Evolutionary conservation across 2,113 vertebrate genomes (phyloP).

Genomic region (Odontophorus gujanensis): DNA sequence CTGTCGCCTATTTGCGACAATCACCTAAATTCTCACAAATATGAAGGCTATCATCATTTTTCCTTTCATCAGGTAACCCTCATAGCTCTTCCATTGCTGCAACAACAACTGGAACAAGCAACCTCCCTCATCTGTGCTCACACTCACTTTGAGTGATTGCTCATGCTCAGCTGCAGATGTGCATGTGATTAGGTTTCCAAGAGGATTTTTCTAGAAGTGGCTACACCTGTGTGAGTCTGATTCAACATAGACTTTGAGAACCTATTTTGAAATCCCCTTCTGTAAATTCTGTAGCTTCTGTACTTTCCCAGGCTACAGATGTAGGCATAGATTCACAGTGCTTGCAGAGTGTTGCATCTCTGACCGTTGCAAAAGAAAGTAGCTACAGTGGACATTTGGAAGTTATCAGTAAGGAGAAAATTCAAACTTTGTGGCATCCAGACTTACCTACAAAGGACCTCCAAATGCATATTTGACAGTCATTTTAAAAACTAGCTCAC

Average conservation of each 20-base stretch:
- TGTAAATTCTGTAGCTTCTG: not conserved
- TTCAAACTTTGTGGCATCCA: not conserved
- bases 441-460: not conserved
- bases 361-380: not conserved
- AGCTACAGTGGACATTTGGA: not conserved
- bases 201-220: not conserved
- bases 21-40: not conserved
- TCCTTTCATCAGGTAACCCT: not conserved
- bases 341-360: not conserved
- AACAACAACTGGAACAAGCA: not conserved
- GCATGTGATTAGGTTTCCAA: not conserved
- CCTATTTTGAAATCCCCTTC: not conserved
- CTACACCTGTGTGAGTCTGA: not conserved
- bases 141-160: not conserved
- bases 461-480: not conserved
- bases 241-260: not conserved
- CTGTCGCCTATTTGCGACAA: not conserved
- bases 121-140: not conserved
- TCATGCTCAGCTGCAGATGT: not conserved
- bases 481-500: not conserved
- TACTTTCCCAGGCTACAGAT: not conserved
- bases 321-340: not conserved
- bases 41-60: not conserved
- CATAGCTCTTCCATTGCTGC: not conserved
- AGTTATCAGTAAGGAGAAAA: not conserved